phyloP scores from a whole-genome alignment of 2,797 vertebrate species.

The Urosaurus nigricauda region DNA sequence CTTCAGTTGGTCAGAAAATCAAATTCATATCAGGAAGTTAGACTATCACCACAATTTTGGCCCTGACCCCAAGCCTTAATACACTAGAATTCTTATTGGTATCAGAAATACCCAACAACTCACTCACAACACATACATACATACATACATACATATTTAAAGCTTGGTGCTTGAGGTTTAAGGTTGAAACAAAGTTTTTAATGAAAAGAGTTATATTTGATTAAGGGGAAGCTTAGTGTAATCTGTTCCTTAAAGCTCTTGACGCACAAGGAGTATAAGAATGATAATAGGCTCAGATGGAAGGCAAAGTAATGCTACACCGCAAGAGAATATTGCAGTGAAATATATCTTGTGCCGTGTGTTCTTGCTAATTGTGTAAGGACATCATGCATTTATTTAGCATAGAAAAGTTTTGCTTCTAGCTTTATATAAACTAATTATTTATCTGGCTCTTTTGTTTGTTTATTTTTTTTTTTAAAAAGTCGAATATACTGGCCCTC shows the following conservation, averaged over 20 bases:
- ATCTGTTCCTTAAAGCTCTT: not conserved
- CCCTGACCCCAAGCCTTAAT: too few species aligned
- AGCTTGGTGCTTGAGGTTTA: conserved; percentile 35
- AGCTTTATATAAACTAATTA: too few species aligned
- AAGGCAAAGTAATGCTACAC: conserved; percentile 8
- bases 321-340: not conserved
- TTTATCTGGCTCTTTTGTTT: not conserved
- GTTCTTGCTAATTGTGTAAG: not conserved
- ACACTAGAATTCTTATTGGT: too few species aligned
- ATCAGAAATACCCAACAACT: too few species aligned
- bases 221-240: conserved; percentile 64
- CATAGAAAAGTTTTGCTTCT: not conserved
- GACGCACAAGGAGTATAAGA: not conserved
- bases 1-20: too few species aligned
- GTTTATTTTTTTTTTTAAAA: not conserved
- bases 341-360: not conserved
- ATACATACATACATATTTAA: too few species aligned
- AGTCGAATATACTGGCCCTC: not conserved
- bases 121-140: too few species aligned
- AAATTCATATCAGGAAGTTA: too few species aligned
- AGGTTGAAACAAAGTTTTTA: conserved; percentile 49
- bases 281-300: not conserved
- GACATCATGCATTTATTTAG: too few species aligned
- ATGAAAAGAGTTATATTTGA: conserved; percentile 47
- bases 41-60: too few species aligned